Percentiles rank a stretch among this genome's conserved stretches.
These are phyloP conservation scores for Bungarus multicinctus DNA, from an alignment of 2,113 vertebrate species.

Conservation along the genomic window DNA sequence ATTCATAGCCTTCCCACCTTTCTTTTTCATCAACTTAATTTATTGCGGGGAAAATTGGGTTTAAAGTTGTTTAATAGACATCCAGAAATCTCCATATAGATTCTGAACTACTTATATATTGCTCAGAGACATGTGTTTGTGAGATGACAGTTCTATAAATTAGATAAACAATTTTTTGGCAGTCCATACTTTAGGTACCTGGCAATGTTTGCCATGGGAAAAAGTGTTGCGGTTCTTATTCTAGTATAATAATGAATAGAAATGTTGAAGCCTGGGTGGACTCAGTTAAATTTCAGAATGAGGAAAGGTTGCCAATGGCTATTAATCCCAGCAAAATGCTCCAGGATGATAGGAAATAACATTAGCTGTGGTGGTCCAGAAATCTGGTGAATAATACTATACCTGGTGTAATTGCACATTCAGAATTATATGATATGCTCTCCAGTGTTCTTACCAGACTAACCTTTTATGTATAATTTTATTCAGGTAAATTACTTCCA, in stretches of 20 bases:
- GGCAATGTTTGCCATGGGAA: not conserved
- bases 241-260: not conserved
- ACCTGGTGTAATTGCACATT: not conserved
- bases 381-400: not conserved
- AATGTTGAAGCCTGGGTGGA: not conserved
- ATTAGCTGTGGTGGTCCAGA: not conserved
- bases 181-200: not conserved
- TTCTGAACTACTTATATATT: not conserved
- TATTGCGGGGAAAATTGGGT: not conserved
- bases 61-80: not conserved
- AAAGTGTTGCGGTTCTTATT: not conserved
- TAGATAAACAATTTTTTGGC: not conserved
- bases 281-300: not conserved
- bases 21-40: not conserved
- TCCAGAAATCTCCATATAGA: not conserved
- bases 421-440: not conserved
- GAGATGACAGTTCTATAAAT: not conserved
- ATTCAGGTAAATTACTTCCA: not conserved
- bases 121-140: too few species aligned
- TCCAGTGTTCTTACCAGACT: not conserved
- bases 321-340: not conserved
- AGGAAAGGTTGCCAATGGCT: not conserved
- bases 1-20: not conserved
- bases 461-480: not conserved
- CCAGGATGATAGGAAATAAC: not conserved